Base-by-base conservation (phyloP, 2,797 vertebrate species). In the Clarias fuscus region DNA sequence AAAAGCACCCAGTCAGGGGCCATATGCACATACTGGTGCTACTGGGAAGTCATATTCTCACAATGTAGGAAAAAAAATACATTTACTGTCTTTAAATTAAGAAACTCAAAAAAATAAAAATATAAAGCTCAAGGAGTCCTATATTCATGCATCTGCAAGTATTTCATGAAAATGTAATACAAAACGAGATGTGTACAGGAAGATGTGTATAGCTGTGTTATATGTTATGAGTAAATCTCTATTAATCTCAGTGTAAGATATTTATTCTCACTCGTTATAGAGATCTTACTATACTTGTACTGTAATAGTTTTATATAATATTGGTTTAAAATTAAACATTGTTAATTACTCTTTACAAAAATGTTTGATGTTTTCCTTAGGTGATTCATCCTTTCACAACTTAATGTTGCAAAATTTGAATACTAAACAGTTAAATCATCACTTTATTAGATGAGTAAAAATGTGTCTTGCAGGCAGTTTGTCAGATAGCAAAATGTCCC, bases 401-500 rank as follows among this genome's bases (percentile, higher is more conserved):
- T 62, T 62, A 62, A 73, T 53, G 40, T n/a, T 15, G 24, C 14
- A n/a, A n/a, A 27, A 75, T 75, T n/a, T n/a, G 53, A 15, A 75
- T 53, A 53, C 24, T 0, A 11, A 75, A 75, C 13, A 53, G 14
- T 75, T 75, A 53, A 75, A 56, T 30, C 4, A 20, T 61, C 37
- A 37, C 30, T 37, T 61, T 61, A 56, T 17, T 79, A 62, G 11
- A 64, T 27, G 15, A 11, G 20, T 24, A 37, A 77, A 76, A 76
- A 73, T 33, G 85, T 79, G 84, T 73, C 65, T 90, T 90, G 91
- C 91, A 93, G 89, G 89, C 92, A 89, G 86, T 90, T 91, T 91
- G 88, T 91, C 91, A 90, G 85, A 88, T 86, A 90, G 91, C 91
- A 91, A 93, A 91, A 91, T 92, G 92, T 91, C 59, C 77, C 77